phyloP scores from a whole-genome alignment of 2,888 invertebrate species.

The Caradrina kadenii region DNA sequence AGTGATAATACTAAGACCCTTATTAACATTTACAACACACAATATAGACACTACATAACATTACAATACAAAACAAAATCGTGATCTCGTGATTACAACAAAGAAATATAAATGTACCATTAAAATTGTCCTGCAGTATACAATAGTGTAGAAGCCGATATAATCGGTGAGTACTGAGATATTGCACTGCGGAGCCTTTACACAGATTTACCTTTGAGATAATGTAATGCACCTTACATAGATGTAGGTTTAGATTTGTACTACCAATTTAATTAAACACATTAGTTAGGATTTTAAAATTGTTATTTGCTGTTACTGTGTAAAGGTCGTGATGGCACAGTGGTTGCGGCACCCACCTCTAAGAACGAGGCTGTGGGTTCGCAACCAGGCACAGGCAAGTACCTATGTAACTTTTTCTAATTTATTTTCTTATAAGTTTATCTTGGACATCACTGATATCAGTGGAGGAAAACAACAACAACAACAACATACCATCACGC shows the following conservation, averaged over 20 bases:
- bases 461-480: no score
- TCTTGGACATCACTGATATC: no score
- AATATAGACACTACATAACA: neutral
- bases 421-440: no score
- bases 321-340: no score
- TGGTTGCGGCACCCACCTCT: no score
- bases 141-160: conserved; percentile 58
- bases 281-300: neutral
- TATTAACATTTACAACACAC: neutral
- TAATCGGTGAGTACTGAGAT: conserved; percentile 66
- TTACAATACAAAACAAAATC: conserved; percentile 12
- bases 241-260: conserved; percentile 63
- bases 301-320: no score
- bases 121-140: conserved; percentile 48
- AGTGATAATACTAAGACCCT: neutral
- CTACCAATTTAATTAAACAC: conserved; percentile 21
- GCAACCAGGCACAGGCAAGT: no score
- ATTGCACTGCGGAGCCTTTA: conserved; percentile 72
- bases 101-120: neutral
- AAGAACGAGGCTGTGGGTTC: no score
- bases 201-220: conserved; percentile 79
- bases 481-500: no score
- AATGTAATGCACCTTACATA: conserved; percentile 64
- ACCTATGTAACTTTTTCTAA: no score
- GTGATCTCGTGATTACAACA: conserved; percentile 25